A percentile compares a stretch with the other conserved stretches of the same genome.
These are phyloP conservation scores for Cydia strobilella DNA, from an alignment of 1,140 invertebrate species.

Conservation along the genomic window DNA sequence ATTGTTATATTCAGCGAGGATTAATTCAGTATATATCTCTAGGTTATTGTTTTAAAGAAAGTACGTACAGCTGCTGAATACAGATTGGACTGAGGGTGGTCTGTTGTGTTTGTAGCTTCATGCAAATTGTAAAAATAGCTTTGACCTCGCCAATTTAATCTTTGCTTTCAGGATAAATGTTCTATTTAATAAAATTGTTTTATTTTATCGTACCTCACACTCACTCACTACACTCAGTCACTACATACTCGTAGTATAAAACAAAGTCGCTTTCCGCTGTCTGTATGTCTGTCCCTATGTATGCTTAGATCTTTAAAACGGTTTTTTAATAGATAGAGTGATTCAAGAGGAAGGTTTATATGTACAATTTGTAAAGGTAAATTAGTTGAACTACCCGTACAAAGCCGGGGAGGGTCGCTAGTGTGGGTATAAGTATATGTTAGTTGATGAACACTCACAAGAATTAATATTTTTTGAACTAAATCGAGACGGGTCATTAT, in stretches of 20 bases:
- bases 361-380: no score
- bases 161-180: neutral
- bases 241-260: no score
- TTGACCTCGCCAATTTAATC: neutral
- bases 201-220: neutral
- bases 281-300: no score
- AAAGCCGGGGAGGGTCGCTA: no score
- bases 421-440: no score
- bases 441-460: neutral
- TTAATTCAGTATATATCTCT: neutral
- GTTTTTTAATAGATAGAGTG: no score
- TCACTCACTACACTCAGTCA: no score
- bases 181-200: no score
- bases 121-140: conserved; percentile 7
- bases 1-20: neutral
- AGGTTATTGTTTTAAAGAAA: conserved; percentile 1
- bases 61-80: neutral
- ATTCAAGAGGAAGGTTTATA: no score
- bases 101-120: neutral
- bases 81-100: neutral
- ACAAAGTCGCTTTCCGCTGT: no score
- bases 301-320: no score
- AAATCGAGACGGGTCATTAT: neutral
- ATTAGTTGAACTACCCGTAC: no score
- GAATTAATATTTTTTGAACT: neutral